These are phyloP conservation scores for Caenorhabditis japonica DNA, from an alignment of 2,888 invertebrate genomes.

Conservation along the genomic window DNA sequence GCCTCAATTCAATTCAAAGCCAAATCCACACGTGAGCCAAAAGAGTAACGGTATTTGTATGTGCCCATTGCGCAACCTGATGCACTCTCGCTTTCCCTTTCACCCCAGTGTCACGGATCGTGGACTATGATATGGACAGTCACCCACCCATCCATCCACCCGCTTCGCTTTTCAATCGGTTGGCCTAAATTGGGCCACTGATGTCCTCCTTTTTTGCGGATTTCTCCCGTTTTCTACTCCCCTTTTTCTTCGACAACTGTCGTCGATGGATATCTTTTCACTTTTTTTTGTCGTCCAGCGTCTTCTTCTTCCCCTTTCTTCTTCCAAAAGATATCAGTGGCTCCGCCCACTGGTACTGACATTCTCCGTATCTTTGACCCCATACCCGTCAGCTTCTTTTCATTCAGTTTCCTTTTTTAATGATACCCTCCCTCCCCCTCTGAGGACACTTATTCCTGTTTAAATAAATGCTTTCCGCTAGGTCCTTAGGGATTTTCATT, in stretches of 20 bases:
- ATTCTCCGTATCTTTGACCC: constrained; percentile 45
- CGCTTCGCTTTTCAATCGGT: constrained; percentile 5
- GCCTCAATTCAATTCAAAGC: no score
- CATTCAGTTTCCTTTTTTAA: no score
- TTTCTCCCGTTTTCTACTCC: background rate
- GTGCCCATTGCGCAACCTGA: no score
- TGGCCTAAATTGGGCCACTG: constrained; percentile 40
- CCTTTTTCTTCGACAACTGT: constrained; percentile 13
- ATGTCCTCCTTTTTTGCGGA: constrained; percentile 39
- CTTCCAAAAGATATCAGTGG: background rate
- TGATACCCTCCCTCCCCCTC: no score
- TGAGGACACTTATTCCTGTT: no score
- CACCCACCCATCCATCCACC: background rate
- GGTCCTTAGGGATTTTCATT: no score
- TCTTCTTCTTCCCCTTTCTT: constrained; percentile 13
- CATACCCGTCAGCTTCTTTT: background rate
- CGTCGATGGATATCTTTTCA: constrained; percentile 20
- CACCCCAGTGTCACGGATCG: constrained; percentile 43
- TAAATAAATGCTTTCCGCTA: no score
- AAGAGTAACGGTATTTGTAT: no score
- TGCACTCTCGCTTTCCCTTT: constrained; percentile 24
- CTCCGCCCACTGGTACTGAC: constrained; percentile 33
- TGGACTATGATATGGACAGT: background rate
- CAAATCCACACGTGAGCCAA: no score
- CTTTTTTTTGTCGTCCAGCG: constrained; percentile 17